Evolutionary conservation across 2,888 invertebrate genomes (phyloP).

Genomic region (Smittia sp.): DNA sequence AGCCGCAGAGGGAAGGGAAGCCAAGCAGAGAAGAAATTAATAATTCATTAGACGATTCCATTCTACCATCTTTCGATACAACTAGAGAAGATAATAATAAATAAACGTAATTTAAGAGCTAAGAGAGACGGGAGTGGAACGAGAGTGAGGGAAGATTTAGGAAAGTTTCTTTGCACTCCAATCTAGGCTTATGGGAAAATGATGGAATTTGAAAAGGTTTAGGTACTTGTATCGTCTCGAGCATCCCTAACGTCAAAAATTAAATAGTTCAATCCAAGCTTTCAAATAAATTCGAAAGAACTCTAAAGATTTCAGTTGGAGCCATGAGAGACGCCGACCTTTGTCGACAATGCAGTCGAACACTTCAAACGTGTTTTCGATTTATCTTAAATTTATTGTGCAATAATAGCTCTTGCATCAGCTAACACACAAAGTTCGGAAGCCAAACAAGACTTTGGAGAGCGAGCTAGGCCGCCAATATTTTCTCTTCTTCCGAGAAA

Average conservation of each 20-base stretch:
- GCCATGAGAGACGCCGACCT: too few relatives aligned
- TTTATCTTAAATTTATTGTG: neutral
- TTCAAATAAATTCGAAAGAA: too few relatives aligned
- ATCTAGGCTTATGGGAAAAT: neutral
- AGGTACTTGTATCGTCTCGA: too few relatives aligned
- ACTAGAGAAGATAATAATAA: slow-evolving; percentile 6
- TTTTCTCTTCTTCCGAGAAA: neutral
- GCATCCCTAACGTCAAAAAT: neutral
- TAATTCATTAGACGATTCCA: slow-evolving; percentile 20
- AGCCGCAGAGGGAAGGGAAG: neutral
- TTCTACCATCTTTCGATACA: slow-evolving; percentile 19
- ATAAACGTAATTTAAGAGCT: neutral
- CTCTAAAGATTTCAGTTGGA: too few relatives aligned
- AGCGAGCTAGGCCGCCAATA: neutral
- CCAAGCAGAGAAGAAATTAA: neutral
- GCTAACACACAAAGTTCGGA: neutral
- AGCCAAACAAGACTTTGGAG: too few relatives aligned
- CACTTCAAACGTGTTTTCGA: neutral
- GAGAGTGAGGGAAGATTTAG: neutral
- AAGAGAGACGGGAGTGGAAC: too few relatives aligned
- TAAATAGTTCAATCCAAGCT: slow-evolving; percentile 4
- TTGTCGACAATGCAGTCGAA: too few relatives aligned
- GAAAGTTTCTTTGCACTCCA: neutral
- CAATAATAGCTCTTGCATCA: neutral
- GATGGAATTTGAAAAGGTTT: neutral